Conservation (phyloP, 1,140 invertebrate species). For the Drosophila serrata region DNA sequence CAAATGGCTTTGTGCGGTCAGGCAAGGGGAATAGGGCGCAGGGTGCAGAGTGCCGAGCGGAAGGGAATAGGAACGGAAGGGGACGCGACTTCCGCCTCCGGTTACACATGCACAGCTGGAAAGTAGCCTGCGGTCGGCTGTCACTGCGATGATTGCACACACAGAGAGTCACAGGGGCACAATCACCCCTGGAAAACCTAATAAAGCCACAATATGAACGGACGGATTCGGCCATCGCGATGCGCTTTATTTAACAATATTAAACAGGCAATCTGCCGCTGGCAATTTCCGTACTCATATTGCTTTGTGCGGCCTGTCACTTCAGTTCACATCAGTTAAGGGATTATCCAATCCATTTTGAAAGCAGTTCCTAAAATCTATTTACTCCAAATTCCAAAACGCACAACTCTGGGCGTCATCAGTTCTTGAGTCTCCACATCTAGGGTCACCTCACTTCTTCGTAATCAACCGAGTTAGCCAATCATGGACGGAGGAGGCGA, state of each 20-base stretch:
- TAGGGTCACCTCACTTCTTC: too few relatives aligned
- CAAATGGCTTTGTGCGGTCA: constrained; percentile 76
- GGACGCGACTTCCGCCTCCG: constrained; percentile 61
- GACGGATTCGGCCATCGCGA: constrained; percentile 19
- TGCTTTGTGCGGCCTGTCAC: constrained; percentile 46
- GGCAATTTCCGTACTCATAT: constrained; percentile 44
- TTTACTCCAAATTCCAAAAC: constrained; percentile 51
- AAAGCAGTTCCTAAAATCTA: constrained; percentile 2
- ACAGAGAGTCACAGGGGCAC: not conserved
- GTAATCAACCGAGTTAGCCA: not conserved
- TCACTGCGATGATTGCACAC: constrained; percentile 59
- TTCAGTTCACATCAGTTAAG: constrained; percentile 11
- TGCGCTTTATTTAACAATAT: constrained; percentile 67
- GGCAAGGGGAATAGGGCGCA: constrained; percentile 12
- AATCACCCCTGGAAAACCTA: constrained; percentile 58
- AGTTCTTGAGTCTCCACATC: not conserved
- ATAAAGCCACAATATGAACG: constrained; percentile 61
- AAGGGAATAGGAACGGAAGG: constrained; percentile 40
- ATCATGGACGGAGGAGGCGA: constrained; percentile 68
- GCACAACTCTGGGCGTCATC: not conserved
- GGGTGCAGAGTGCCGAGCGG: constrained; percentile 1
- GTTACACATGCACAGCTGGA: constrained; percentile 64
- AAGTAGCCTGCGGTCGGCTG: constrained; percentile 68
- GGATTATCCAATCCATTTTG: constrained; percentile 17
- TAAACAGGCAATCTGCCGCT: constrained; percentile 59